A percentile compares a stretch with the other conserved stretches of the same genome.
These are phyloP conservation scores for Diuraphis noxia DNA, from an alignment of 1,140 invertebrate genomes.

Conservation along the genomic window DNA sequence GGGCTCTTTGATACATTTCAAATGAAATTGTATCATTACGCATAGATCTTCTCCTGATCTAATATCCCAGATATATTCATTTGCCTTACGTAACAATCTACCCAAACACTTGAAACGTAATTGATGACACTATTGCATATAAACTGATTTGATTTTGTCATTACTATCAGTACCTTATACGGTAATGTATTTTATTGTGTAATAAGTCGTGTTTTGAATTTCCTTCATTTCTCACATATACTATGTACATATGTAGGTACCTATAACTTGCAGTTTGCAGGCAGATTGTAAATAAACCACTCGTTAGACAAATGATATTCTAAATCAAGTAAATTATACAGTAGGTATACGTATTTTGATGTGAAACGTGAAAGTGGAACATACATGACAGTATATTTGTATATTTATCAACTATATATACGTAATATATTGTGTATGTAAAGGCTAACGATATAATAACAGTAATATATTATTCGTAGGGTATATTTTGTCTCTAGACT, in stretches of 20 bases:
- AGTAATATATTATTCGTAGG: background rate
- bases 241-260: background rate
- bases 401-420: background rate
- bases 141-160: background rate
- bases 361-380: background rate
- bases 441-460: background rate
- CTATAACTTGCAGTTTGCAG: too few species aligned
- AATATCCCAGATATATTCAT: background rate
- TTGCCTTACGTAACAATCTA: background rate
- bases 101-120: conserved; percentile 1
- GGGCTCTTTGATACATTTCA: background rate
- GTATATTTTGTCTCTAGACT: background rate
- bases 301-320: background rate
- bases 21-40: background rate
- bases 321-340: conserved; percentile 6
- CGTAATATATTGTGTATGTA: background rate
- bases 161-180: background rate
- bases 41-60: background rate
- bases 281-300: background rate
- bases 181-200: background rate
- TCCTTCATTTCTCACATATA: background rate
- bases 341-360: background rate
- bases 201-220: background rate
- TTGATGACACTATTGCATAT: background rate
- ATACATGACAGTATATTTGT: background rate